Evolutionary conservation across 2,797 vertebrate genomes (phyloP).

Genomic region (Chaenodraco wilsoni): DNA sequence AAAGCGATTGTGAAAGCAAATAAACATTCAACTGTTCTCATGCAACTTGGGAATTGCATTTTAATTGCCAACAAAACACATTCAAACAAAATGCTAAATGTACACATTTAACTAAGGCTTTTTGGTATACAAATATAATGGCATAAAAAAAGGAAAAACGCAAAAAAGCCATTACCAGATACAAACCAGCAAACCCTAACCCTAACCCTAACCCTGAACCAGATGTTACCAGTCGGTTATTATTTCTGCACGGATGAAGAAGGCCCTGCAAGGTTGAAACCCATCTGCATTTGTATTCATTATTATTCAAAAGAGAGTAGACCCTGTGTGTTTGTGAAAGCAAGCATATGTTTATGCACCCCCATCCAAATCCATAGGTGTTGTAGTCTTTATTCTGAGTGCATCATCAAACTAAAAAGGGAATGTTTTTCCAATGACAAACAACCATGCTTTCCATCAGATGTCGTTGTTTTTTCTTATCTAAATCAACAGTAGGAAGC

Average conservation of each 20-base stretch:
- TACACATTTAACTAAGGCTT: background rate
- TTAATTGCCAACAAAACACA: background rate
- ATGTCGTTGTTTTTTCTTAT: background rate
- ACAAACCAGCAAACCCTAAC: constrained; percentile 1
- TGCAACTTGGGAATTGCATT: constrained; percentile 4
- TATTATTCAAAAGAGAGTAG: background rate
- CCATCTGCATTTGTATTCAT: background rate
- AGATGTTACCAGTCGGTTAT: background rate
- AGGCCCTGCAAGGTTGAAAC: background rate
- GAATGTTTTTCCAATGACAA: background rate
- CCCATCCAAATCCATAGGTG: no score
- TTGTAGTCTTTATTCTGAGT: background rate
- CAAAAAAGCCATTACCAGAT: background rate
- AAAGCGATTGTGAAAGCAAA: constrained; percentile 8
- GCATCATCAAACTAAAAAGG: background rate
- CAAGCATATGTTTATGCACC: background rate
- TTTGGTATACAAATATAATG: background rate
- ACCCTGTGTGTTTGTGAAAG: background rate
- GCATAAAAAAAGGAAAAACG: background rate
- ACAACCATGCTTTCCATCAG: background rate
- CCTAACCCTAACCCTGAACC: no score
- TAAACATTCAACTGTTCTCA: background rate
- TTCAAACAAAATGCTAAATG: constrained; percentile 1
- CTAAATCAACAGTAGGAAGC: constrained; percentile 1
- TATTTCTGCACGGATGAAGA: background rate